These are phyloP conservation scores for Onchidella celtica DNA, from an alignment of 2,888 invertebrate genomes.

Conservation along the genomic window DNA sequence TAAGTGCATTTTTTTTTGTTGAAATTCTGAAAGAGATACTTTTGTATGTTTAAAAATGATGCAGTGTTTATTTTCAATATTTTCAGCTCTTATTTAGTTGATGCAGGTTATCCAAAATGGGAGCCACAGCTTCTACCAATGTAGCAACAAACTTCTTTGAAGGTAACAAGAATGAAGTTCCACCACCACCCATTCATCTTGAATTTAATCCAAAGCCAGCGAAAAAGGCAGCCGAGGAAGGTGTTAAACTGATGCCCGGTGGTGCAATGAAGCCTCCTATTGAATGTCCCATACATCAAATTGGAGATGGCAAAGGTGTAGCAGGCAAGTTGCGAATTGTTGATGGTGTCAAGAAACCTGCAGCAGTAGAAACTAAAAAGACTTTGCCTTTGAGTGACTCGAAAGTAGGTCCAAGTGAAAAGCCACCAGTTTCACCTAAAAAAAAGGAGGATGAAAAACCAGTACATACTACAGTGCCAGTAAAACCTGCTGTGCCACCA, in stretches of 20 bases:
- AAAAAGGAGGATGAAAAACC: not conserved
- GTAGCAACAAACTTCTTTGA: slow-evolving; percentile 42
- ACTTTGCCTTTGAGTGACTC: not conserved
- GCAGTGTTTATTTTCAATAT: too few species aligned
- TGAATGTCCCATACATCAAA: slow-evolving; percentile 40
- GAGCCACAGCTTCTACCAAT: slow-evolving; percentile 36
- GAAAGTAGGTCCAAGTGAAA: not conserved
- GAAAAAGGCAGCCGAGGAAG: slow-evolving; percentile 40
- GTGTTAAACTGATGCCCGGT: slow-evolving; percentile 44
- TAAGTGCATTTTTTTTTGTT: too few species aligned
- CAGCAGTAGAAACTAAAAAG: not conserved
- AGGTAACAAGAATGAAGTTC: not conserved
- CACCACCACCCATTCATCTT: slow-evolving; percentile 4
- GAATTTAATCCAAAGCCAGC: slow-evolving; percentile 3
- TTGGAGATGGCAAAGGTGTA: slow-evolving; percentile 48
- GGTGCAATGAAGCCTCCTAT: not conserved
- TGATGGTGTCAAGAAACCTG: not conserved
- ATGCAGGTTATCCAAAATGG: too few species aligned
- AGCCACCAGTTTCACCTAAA: not conserved
- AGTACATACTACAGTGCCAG: not conserved
- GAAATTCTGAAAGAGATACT: too few species aligned
- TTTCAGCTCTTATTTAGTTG: too few species aligned
- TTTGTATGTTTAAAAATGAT: too few species aligned
- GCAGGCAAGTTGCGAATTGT: slow-evolving; percentile 38
- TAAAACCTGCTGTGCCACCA: not conserved